phyloP scores from a whole-genome alignment of 2,113 vertebrate genomes.

The Lasiurus cinereus region DNA sequence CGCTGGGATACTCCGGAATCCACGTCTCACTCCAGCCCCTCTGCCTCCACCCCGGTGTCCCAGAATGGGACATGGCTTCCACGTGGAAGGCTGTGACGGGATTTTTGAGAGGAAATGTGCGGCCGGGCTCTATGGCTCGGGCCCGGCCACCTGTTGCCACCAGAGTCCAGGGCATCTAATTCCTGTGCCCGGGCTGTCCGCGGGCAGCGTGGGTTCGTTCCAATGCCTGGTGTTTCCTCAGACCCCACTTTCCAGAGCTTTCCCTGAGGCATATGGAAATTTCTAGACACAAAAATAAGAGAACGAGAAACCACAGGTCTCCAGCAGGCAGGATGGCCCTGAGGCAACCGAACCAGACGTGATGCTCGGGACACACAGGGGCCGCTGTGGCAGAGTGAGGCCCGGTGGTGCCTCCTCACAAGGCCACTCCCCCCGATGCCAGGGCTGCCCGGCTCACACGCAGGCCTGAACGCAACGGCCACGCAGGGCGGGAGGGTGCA shows the following conservation, averaged over 20 bases:
- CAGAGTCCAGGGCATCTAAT: too few species aligned
- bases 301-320: not conserved
- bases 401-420: not conserved
- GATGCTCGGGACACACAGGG: not conserved
- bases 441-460: not conserved
- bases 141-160: too few species aligned
- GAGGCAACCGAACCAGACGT: not conserved
- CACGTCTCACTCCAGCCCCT: not conserved
- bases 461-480: not conserved
- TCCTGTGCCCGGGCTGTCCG: too few species aligned
- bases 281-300: not conserved
- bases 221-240: not conserved
- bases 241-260: not conserved
- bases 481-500: not conserved
- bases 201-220: not conserved
- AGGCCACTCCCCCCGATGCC: not conserved
- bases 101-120: not conserved
- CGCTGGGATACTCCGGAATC: not conserved
- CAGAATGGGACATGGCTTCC: not conserved
- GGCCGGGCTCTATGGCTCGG: too few species aligned
- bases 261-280: not conserved
- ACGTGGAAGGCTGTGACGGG: not conserved
- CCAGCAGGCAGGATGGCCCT: not conserved
- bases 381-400: not conserved
- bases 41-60: not conserved